A percentile compares a stretch with the other conserved stretches of the same genome.
phyloP scores from a whole-genome alignment of 1,140 invertebrate species.

The Chironomus striatipennis region DNA sequence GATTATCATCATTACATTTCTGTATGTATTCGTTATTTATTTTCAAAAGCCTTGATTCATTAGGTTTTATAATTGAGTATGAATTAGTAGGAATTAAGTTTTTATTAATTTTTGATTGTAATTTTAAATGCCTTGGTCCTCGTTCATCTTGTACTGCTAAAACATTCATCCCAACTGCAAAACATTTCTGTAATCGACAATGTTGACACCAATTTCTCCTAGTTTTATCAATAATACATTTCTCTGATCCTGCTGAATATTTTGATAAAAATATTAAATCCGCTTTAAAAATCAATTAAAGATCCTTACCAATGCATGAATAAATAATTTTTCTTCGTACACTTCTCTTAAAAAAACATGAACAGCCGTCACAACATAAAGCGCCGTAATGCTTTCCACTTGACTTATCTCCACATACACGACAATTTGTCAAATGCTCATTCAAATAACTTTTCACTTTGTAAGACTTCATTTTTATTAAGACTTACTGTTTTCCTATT shows the following conservation, averaged over 20 bases:
- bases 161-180: conserved; percentile 69
- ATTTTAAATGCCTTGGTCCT: conserved; percentile 53
- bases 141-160: conserved; percentile 72
- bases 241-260: conserved; percentile 56
- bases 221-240: conserved; percentile 71
- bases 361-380: conserved; percentile 80
- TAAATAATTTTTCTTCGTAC: conserved; percentile 61
- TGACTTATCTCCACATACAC: conserved; percentile 76
- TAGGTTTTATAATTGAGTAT: too few species aligned
- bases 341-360: conserved; percentile 80
- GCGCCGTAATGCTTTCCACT: conserved; percentile 84
- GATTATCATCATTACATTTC: conserved; percentile 5
- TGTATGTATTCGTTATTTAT: too few species aligned
- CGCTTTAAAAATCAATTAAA: neutral
- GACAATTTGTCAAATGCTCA: conserved; percentile 41
- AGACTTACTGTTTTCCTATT: too few species aligned
- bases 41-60: too few species aligned
- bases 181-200: conserved; percentile 71
- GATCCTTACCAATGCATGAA: conserved; percentile 61
- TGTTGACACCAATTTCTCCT: conserved; percentile 81
- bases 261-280: neutral
- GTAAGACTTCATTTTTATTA: too few species aligned
- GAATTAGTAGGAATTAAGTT: neutral
- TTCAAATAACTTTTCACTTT: neutral
- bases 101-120: conserved; percentile 28